phyloP scores from a whole-genome alignment of 1,140 invertebrate genomes.

The Penaeus japonicus region DNA sequence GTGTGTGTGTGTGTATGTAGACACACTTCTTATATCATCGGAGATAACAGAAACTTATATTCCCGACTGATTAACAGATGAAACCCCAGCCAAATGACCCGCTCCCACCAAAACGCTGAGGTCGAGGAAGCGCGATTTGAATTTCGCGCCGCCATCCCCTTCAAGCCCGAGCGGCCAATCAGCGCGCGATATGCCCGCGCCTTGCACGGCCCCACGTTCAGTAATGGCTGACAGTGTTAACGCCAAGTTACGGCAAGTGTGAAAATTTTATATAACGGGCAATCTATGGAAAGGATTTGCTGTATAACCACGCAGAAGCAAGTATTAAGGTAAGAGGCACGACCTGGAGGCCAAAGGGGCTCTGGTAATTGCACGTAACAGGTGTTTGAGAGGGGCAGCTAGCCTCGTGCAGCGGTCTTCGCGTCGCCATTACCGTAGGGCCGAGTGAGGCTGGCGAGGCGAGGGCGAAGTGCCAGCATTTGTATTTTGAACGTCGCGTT shows the following conservation, averaged over 20 bases:
- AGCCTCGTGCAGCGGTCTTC: slow-evolving; percentile 44
- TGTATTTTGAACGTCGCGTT: no score
- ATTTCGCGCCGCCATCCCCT: neutral
- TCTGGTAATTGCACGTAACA: slow-evolving; percentile 10
- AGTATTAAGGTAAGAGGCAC: slow-evolving; percentile 36
- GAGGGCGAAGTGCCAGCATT: neutral
- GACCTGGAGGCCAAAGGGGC: neutral
- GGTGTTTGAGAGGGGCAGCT: slow-evolving; percentile 28
- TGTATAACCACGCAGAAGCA: slow-evolving; percentile 4
- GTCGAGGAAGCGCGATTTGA: neutral
- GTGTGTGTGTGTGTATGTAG: no score
- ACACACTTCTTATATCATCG: no score
- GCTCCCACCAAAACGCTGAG: no score
- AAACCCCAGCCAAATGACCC: no score
- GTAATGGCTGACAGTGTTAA: slow-evolving; percentile 43
- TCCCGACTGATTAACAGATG: no score
- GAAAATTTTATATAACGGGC: slow-evolving; percentile 10
- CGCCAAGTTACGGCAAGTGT: slow-evolving; percentile 40
- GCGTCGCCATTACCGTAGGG: slow-evolving; percentile 2
- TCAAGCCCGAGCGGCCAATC: neutral
- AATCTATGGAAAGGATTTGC: neutral
- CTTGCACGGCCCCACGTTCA: slow-evolving; percentile 43
- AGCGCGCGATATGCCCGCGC: slow-evolving; percentile 22
- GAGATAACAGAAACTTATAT: no score
- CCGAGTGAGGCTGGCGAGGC: slow-evolving; percentile 39